phyloP scores from a whole-genome alignment of 30 jellyfish, hydroid and myxozoan genomes.

The Chironex yamaguchii region DNA sequence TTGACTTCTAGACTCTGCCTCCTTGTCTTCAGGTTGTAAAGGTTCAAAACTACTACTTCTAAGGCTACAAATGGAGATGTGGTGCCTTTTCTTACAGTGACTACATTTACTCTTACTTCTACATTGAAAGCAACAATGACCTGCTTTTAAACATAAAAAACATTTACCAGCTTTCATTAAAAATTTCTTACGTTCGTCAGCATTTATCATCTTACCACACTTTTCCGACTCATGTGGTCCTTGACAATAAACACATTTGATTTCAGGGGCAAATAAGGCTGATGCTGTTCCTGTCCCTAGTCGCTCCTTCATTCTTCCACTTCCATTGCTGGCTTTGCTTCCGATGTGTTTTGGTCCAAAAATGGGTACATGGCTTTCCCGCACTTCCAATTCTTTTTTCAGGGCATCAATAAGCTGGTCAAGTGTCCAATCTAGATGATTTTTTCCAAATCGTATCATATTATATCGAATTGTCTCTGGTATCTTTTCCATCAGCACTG shows the following conservation, averaged over 20 bases:
- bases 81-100: slow-evolving; percentile 5
- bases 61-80: not conserved
- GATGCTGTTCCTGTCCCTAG: slow-evolving; percentile 1
- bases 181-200: not conserved
- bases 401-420: not conserved
- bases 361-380: not conserved
- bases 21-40: too few relatives aligned
- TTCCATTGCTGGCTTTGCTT: not conserved
- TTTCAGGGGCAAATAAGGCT: not conserved
- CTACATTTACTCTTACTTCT: not conserved
- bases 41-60: too few relatives aligned
- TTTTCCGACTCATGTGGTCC: not conserved
- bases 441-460: not conserved
- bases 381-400: not conserved
- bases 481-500: not conserved
- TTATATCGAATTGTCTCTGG: not conserved
- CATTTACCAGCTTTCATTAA: slow-evolving; percentile 7
- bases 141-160: not conserved
- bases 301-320: not conserved
- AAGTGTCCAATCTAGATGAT: slow-evolving; percentile 6
- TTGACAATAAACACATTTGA: slow-evolving; percentile 4
- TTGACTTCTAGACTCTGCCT: too few relatives aligned
- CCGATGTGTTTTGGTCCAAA: too few relatives aligned
- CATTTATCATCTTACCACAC: not conserved
- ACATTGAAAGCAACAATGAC: slow-evolving; percentile 5